Percentiles rank a stretch among this genome's conserved stretches.
Conservation (phyloP, 37 sponge, comb jelly and placozoan species). For the Cladorhizidae sp. region DNA sequence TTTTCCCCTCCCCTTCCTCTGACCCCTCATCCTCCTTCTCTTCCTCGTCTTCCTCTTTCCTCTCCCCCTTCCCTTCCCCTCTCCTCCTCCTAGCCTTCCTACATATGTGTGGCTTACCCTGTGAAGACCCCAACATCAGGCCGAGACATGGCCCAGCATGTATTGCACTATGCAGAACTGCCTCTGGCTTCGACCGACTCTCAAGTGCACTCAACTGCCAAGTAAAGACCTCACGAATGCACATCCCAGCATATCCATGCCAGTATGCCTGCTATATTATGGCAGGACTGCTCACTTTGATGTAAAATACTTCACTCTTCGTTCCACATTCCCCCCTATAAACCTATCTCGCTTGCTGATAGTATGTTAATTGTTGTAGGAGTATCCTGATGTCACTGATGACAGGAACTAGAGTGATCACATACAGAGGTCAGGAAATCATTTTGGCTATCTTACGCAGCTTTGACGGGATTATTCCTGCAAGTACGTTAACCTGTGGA, state of each 20-base stretch:
- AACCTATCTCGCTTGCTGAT: no score
- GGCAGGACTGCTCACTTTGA: no score
- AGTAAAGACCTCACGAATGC: neutral
- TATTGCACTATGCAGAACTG: neutral
- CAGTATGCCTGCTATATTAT: neutral
- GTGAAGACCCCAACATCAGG: neutral
- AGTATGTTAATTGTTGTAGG: neutral
- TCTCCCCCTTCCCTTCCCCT: neutral
- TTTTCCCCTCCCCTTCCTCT: neutral
- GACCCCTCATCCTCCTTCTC: neutral
- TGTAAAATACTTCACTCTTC: neutral
- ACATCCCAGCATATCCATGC: neutral
- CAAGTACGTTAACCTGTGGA: neutral
- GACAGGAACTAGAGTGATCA: slow-evolving; percentile 35
- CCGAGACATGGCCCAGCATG: neutral
- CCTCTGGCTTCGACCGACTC: neutral
- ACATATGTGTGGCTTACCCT: slow-evolving; percentile 2
- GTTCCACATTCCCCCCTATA: neutral
- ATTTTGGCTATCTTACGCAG: slow-evolving; percentile 17
- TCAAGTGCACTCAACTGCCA: neutral
- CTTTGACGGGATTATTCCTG: slow-evolving; percentile 14
- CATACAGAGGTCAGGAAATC: slow-evolving; percentile 53
- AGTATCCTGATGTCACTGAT: slow-evolving; percentile 8
- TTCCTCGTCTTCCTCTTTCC: neutral
- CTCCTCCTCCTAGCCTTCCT: neutral